A percentile compares a stretch with the other conserved stretches of the same genome.
These are phyloP conservation scores for Cichladusa arquata DNA, from an alignment of 2,113 vertebrate species.

Conservation along the genomic window DNA sequence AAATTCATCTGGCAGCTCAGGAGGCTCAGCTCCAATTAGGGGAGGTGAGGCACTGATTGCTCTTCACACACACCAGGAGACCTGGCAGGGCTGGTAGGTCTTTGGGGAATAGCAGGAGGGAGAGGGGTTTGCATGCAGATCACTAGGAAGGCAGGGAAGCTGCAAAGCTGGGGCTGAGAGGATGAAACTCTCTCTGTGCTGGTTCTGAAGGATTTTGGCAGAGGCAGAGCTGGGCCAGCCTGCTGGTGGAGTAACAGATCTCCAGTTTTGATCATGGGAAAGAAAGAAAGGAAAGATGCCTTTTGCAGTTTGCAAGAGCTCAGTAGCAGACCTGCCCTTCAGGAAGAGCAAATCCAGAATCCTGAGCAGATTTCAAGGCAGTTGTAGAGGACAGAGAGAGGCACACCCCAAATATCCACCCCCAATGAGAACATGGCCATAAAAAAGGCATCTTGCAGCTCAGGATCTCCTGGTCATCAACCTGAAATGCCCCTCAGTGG, in stretches of 20 bases:
- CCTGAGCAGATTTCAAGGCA: background rate
- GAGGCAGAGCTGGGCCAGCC: background rate
- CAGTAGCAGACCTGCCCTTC: background rate
- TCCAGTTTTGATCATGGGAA: background rate
- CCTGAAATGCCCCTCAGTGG: background rate
- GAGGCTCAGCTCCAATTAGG: background rate
- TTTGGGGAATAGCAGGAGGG: background rate
- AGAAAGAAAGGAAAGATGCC: background rate
- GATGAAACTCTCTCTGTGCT: background rate
- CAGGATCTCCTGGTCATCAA: background rate
- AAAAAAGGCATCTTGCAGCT: background rate
- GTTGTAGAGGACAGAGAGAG: background rate
- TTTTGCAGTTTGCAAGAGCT: background rate
- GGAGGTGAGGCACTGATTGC: slow-evolving; percentile 3
- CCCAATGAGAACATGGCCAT: background rate
- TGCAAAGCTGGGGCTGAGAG: background rate
- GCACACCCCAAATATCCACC: background rate
- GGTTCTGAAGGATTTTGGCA: background rate
- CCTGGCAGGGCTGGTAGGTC: background rate
- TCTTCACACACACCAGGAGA: background rate
- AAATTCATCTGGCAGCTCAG: background rate
- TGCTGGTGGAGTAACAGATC: background rate
- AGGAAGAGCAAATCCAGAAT: background rate
- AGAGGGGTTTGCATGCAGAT: background rate
- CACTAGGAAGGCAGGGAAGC: background rate